Evolutionary conservation across 2,113 vertebrate genomes (phyloP).

Genomic region (Trinectes maculatus): DNA sequence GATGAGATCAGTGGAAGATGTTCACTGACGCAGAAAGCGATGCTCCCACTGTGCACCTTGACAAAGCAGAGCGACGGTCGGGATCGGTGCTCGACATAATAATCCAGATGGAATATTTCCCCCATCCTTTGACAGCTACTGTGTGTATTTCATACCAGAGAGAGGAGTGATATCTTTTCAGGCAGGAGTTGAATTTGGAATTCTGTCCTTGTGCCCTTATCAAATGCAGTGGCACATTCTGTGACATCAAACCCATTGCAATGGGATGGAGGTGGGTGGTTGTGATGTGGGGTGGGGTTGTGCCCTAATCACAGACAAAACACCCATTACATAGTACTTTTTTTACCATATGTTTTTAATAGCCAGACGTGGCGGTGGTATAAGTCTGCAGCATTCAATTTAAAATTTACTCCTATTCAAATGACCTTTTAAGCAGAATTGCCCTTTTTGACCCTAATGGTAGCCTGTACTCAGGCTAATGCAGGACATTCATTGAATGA

Average conservation of each 20-base stretch:
- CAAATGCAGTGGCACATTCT: slow-evolving; percentile 46
- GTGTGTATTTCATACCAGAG: not conserved
- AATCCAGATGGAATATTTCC: not conserved
- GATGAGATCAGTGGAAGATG: not conserved
- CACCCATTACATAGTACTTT: slow-evolving; percentile 26
- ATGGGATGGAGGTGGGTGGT: not conserved
- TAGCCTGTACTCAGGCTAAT: slow-evolving; percentile 35
- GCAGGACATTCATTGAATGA: slow-evolving; percentile 50
- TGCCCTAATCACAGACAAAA: slow-evolving; percentile 54
- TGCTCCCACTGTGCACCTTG: not conserved
- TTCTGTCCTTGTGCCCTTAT: slow-evolving; percentile 66
- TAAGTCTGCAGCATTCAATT: no score
- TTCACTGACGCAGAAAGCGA: not conserved
- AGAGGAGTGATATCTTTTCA: slow-evolving; percentile 23
- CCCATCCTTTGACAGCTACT: not conserved
- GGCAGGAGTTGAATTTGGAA: slow-evolving; percentile 47
- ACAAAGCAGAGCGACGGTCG: not conserved
- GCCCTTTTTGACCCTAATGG: slow-evolving; percentile 19
- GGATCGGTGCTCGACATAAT: not conserved
- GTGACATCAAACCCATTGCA: slow-evolving; percentile 30
- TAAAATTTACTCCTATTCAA: not conserved
- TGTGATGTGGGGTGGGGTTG: not conserved
- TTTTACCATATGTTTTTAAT: not conserved
- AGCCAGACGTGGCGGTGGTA: slow-evolving; percentile 6
- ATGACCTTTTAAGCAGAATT: slow-evolving; percentile 19